These are phyloP conservation scores for Tribolium freemani DNA, from an alignment of 2,888 invertebrate species.

Conservation along the genomic window DNA sequence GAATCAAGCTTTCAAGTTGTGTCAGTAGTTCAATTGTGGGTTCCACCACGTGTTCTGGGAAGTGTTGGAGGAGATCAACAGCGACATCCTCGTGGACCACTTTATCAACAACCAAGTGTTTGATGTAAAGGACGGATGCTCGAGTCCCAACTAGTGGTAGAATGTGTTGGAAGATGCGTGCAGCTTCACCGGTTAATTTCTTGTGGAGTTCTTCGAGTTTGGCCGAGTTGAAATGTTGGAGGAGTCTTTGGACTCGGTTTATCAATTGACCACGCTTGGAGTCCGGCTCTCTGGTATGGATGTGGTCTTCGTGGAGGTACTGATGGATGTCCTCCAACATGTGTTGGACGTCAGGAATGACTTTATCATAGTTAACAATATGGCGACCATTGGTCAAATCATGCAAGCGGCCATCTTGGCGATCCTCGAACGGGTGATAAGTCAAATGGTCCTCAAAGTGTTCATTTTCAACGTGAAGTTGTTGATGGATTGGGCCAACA, in stretches of 20 bases:
- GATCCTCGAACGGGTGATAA: slow-evolving; percentile 49
- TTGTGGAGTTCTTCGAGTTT: slow-evolving; percentile 60
- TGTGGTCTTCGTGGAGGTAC: slow-evolving; percentile 62
- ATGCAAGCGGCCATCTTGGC: slow-evolving; percentile 43
- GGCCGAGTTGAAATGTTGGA: slow-evolving; percentile 60
- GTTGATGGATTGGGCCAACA: slow-evolving; percentile 48
- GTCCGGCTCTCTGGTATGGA: slow-evolving; percentile 60
- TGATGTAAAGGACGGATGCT: slow-evolving; percentile 64
- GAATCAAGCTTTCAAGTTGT: slow-evolving; percentile 62
- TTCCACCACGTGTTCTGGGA: slow-evolving; percentile 66
- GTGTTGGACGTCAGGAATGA: slow-evolving; percentile 56
- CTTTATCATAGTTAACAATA: slow-evolving; percentile 52
- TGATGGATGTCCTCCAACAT: slow-evolving; percentile 61
- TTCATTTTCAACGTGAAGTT: slow-evolving; percentile 45
- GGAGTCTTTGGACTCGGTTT: slow-evolving; percentile 59
- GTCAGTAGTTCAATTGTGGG: slow-evolving; percentile 65
- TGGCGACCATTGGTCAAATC: slow-evolving; percentile 64
- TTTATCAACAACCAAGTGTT: slow-evolving; percentile 62
- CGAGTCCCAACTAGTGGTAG: slow-evolving; percentile 69
- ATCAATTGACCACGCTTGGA: slow-evolving; percentile 61
- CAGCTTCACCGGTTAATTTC: slow-evolving; percentile 26
- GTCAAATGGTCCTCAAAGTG: slow-evolving; percentile 53
- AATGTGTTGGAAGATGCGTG: slow-evolving; percentile 65
- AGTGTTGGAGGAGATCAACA: slow-evolving; percentile 61
- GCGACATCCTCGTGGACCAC: slow-evolving; percentile 60